A percentile compares a stretch with the other conserved stretches of the same genome.
These are phyloP conservation scores for Corticium candelabrum DNA, from an alignment of 37 sponge, comb jelly and placozoan species.

Conservation along the genomic window DNA sequence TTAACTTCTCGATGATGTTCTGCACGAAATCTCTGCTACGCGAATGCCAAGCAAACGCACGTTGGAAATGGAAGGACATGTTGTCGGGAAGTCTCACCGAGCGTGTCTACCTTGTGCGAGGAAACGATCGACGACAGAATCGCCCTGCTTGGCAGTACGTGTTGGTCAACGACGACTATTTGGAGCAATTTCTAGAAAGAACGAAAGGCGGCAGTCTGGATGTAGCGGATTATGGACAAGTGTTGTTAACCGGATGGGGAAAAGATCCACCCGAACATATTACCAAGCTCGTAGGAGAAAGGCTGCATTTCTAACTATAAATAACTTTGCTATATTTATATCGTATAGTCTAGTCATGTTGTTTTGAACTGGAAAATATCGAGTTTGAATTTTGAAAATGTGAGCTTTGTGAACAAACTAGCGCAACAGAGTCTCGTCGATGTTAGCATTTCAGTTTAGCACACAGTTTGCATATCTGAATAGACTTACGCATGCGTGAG, in stretches of 20 bases:
- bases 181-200: background rate
- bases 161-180: slow-evolving; percentile 24
- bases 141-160: slow-evolving; percentile 61
- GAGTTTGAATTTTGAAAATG: too few relatives aligned
- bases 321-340: too few relatives aligned
- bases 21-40: background rate
- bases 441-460: too few relatives aligned
- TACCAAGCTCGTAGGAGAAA: too few relatives aligned
- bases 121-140: slow-evolving; percentile 28
- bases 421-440: too few relatives aligned
- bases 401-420: too few relatives aligned
- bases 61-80: background rate
- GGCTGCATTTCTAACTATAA: too few relatives aligned
- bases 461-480: too few relatives aligned
- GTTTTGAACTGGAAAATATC: too few relatives aligned
- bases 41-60: background rate
- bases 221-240: slow-evolving; percentile 2
- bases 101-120: slow-evolving; percentile 22
- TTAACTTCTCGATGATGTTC: background rate
- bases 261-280: slow-evolving; percentile 21
- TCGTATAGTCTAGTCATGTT: too few relatives aligned
- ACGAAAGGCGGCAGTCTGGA: background rate
- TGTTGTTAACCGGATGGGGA: background rate
- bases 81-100: background rate
- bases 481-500: too few relatives aligned